These are phyloP conservation scores for Dorcus parallelipipedus DNA, from an alignment of 2,888 invertebrate species.

Conservation along the genomic window DNA sequence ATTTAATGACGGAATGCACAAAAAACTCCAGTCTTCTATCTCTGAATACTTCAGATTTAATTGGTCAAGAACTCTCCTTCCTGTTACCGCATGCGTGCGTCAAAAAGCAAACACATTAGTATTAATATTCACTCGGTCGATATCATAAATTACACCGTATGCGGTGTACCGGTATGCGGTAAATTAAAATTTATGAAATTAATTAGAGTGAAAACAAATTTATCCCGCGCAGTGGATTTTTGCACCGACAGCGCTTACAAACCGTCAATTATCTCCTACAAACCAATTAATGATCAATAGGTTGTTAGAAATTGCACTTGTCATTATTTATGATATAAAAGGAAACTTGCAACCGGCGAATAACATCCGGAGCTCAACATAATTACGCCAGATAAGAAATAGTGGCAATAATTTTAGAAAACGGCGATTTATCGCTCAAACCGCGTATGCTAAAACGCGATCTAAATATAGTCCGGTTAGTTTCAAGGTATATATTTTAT, in stretches of 20 bases:
- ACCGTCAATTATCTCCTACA: conserved; percentile 18
- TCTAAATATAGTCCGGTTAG: not conserved
- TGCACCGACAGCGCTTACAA: conserved; percentile 6
- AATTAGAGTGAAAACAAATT: not conserved
- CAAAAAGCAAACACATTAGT: too few relatives aligned
- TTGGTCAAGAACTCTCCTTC: too few relatives aligned
- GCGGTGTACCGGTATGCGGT: too few relatives aligned
- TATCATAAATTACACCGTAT: too few relatives aligned
- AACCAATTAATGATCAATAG: conserved; percentile 18
- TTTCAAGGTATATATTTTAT: too few relatives aligned
- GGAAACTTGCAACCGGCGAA: conserved; percentile 15
- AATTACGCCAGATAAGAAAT: conserved; percentile 18
- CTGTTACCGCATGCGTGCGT: too few relatives aligned
- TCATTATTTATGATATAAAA: conserved; percentile 16
- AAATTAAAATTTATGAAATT: not conserved
- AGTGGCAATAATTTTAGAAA: conserved; percentile 18
- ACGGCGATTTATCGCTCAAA: conserved; percentile 7
- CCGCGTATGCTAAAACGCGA: not conserved
- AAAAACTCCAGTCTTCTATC: too few relatives aligned
- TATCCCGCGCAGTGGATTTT: conserved; percentile 4
- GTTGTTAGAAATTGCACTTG: conserved; percentile 16
- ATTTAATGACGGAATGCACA: too few relatives aligned
- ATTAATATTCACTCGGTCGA: too few relatives aligned
- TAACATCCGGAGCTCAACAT: conserved; percentile 18
- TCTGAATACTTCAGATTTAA: too few relatives aligned